Evolutionary conservation across 2,113 vertebrate genomes (phyloP).

Genomic region (Ophiodon elongatus): DNA sequence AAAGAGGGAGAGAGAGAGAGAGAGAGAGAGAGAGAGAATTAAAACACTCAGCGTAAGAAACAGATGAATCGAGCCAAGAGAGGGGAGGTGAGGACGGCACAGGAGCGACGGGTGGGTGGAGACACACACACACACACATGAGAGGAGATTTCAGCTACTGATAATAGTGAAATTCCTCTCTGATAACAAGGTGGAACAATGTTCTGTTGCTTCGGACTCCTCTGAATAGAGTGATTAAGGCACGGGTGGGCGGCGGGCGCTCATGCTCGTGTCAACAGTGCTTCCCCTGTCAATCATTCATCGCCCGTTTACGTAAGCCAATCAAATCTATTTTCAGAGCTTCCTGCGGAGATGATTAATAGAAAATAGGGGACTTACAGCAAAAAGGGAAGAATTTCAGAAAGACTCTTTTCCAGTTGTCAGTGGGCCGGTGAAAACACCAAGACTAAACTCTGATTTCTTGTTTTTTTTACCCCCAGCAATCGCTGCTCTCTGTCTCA

Average conservation of each 20-base stretch:
- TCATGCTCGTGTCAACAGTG: constrained; percentile 37
- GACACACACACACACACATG: constrained; percentile 48
- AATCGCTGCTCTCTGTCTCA: constrained; percentile 70
- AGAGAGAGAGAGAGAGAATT: constrained; percentile 27
- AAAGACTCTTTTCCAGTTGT: constrained; percentile 15
- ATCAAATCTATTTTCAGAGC: constrained; percentile 51
- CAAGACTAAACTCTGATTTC: not conserved
- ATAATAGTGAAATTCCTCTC: constrained; percentile 37
- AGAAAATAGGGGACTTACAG: not conserved
- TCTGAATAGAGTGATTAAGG: constrained; percentile 55
- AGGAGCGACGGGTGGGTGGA: constrained; percentile 52
- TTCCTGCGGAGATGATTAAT: constrained; percentile 24
- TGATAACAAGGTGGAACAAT: constrained; percentile 39
- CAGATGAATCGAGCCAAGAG: constrained; percentile 54
- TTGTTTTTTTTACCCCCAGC: constrained; percentile 19
- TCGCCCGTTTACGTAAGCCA: constrained; percentile 53
- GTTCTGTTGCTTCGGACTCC: constrained; percentile 43
- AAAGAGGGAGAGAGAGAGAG: constrained; percentile 33
- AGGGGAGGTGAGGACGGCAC: constrained; percentile 35
- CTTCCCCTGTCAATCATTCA: constrained; percentile 54
- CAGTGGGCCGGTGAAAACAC: constrained; percentile 3
- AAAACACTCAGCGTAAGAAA: constrained; percentile 44
- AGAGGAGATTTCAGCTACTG: constrained; percentile 29
- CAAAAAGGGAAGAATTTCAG: constrained; percentile 1
- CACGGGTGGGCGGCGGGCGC: constrained; percentile 38